phyloP scores from a whole-genome alignment of 2,888 invertebrate genomes.

The Acanthosepion pharaonis region DNA sequence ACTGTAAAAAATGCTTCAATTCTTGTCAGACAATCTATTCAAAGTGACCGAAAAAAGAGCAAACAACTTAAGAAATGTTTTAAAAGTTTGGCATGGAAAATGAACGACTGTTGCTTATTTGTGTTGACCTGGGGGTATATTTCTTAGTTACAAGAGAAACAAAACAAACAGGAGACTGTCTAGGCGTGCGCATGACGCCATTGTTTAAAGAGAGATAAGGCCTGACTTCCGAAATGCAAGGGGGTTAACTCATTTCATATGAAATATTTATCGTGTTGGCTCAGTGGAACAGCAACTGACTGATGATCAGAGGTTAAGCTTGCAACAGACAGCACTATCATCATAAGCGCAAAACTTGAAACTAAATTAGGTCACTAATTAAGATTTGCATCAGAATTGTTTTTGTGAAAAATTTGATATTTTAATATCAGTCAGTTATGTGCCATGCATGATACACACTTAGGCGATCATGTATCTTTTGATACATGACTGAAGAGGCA shows the following conservation, averaged over 20 bases:
- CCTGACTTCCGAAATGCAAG: neutral
- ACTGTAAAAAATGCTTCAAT: neutral
- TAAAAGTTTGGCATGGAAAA: neutral
- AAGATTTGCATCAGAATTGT: too few species aligned
- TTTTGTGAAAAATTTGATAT: too few species aligned
- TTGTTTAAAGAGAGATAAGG: neutral
- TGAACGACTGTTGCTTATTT: neutral
- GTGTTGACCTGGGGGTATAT: neutral
- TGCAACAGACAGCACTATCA: too few species aligned
- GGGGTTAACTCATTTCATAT: neutral
- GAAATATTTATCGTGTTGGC: neutral
- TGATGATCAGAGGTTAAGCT: too few species aligned
- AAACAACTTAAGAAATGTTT: neutral
- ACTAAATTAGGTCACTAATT: too few species aligned
- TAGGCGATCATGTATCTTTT: too few species aligned
- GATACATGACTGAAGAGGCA: too few species aligned
- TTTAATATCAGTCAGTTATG: too few species aligned
- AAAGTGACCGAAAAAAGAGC: neutral
- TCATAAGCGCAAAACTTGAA: too few species aligned
- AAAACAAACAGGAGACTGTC: neutral
- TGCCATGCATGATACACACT: too few species aligned
- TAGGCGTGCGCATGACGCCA: neutral
- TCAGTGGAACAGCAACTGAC: too few species aligned
- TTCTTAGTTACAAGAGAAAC: neutral
- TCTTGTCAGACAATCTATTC: neutral